Conservation (phyloP, 2,113 vertebrate species). For the Ascaphus truei region DNA sequence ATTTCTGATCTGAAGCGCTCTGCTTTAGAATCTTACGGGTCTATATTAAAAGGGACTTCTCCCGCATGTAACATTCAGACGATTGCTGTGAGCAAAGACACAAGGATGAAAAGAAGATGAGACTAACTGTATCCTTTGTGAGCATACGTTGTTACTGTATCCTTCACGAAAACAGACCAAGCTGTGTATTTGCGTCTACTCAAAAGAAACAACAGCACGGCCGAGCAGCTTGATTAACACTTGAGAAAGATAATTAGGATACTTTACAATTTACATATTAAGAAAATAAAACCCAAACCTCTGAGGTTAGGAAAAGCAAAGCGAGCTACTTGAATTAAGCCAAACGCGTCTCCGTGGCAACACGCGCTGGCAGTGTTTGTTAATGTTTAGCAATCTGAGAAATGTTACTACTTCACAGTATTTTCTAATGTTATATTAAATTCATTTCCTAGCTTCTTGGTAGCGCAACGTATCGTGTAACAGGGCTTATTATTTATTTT, state of each 20-base stretch:
- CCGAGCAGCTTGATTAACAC: neutral
- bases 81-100: too few relatives aligned
- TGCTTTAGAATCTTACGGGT: too few relatives aligned
- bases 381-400: constrained; percentile 15
- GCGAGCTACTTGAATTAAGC: constrained; percentile 24
- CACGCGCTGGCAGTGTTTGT: constrained; percentile 29
- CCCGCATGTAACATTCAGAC: too few relatives aligned
- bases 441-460: neutral
- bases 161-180: constrained; percentile 1
- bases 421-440: neutral
- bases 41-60: too few relatives aligned
- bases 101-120: too few relatives aligned
- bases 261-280: constrained; percentile 19
- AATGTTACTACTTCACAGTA: neutral
- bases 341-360: constrained; percentile 55
- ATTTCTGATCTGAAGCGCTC: too few relatives aligned
- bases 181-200: neutral
- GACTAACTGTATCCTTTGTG: neutral
- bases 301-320: neutral
- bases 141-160: neutral
- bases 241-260: neutral
- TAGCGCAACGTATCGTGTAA: too few relatives aligned
- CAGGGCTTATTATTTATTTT: too few relatives aligned
- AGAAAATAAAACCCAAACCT: constrained; percentile 25
- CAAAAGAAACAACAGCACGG: constrained; percentile 1